A percentile compares a stretch with the other conserved stretches of the same genome.
Evolutionary conservation across 2,113 vertebrate genomes (phyloP).

Genomic region (Tricholaema leucomelas): DNA sequence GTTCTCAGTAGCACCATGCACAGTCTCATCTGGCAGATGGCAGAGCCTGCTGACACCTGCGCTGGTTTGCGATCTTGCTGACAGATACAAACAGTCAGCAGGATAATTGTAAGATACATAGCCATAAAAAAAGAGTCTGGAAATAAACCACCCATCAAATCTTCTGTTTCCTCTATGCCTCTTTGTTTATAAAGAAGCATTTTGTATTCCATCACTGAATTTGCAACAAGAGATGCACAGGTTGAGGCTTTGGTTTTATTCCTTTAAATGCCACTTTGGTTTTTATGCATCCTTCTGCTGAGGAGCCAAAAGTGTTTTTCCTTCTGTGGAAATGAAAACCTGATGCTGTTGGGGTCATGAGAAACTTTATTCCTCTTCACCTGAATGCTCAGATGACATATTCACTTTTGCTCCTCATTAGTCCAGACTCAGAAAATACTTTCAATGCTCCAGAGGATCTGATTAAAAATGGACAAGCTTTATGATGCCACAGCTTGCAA

Average conservation of each 20-base stretch:
- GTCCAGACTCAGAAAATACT: neutral
- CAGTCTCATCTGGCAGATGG: slow-evolving; percentile 48
- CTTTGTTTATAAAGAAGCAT: neutral
- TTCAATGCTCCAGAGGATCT: neutral
- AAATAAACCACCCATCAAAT: neutral
- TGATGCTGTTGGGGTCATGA: neutral
- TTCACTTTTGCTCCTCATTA: slow-evolving; percentile 42
- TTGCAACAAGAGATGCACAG: neutral
- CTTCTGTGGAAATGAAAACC: neutral
- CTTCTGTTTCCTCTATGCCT: neutral
- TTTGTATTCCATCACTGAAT: neutral
- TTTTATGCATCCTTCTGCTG: neutral
- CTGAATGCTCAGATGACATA: slow-evolving; percentile 6
- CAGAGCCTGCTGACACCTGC: slow-evolving; percentile 32
- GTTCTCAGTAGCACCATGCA: neutral
- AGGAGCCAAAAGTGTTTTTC: neutral
- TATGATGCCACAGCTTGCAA: neutral
- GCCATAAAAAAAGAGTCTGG: slow-evolving; percentile 20
- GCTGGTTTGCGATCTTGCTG: neutral
- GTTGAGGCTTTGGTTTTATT: neutral
- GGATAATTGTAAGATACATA: neutral
- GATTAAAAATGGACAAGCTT: slow-evolving; percentile 35
- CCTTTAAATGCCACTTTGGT: neutral
- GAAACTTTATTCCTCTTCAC: slow-evolving; percentile 3
- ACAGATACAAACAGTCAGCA: slow-evolving; percentile 40